These are phyloP conservation scores for Scaptomyza flava DNA, from an alignment of 2,888 invertebrate genomes.

Conservation along the genomic window DNA sequence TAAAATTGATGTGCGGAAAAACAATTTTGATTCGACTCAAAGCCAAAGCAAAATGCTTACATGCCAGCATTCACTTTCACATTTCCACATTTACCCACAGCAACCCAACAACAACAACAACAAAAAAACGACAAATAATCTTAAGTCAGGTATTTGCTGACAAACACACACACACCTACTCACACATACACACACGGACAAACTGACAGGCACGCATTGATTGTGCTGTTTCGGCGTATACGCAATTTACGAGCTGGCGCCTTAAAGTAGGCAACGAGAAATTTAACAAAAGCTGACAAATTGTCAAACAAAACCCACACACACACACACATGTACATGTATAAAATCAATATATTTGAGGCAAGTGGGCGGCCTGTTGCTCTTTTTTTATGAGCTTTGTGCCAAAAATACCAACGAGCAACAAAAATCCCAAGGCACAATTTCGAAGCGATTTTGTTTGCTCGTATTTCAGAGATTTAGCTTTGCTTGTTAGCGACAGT, in stretches of 20 bases:
- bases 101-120: constrained; percentile 6
- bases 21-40: constrained; percentile 37
- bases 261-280: constrained; percentile 54
- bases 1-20: constrained; percentile 59
- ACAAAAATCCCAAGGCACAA: constrained; percentile 12
- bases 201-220: constrained; percentile 8
- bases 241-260: constrained; percentile 49
- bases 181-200: not conserved
- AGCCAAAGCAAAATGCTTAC: constrained; percentile 5
- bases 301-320: constrained; percentile 38
- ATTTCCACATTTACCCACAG: not conserved
- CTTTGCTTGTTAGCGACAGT: constrained; percentile 38
- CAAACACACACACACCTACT: constrained; percentile 18
- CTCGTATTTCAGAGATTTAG: constrained; percentile 18
- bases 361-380: constrained; percentile 46
- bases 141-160: constrained; percentile 58
- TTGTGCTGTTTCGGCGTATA: constrained; percentile 34
- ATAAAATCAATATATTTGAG: constrained; percentile 49
- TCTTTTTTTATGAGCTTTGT: constrained; percentile 53
- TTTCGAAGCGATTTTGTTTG: constrained; percentile 21
- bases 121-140: constrained; percentile 49
- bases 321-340: not conserved
- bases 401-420: constrained; percentile 38
- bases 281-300: constrained; percentile 63
- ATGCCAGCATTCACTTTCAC: constrained; percentile 14